Base-by-base conservation (phyloP, 1,140 invertebrate species). In the Trichoplusia ni region DNA sequence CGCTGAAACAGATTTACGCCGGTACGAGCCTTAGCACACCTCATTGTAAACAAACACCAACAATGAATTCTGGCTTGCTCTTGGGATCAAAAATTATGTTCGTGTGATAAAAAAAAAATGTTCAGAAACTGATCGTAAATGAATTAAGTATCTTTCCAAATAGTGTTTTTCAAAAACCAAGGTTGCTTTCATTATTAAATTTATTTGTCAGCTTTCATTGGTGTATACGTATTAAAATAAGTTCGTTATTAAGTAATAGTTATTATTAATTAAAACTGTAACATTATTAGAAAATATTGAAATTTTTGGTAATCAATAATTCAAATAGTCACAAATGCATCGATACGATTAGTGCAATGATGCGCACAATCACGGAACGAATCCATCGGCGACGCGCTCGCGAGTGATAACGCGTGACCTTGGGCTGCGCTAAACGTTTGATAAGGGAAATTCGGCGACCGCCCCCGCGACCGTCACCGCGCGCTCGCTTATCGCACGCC, bases 371-470 rank as follows among this genome's bases (percentile, higher is more conserved):
- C 72, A 71, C 81, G 66, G 76, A 84, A 76, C 75, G 68, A 82
- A 86, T 89, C 76, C 74, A 82, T 82, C 70, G 65, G 77, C 68
- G 75, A 67, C 63, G 77, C 79, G 71, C 73, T 71, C 71, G 71
- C 65, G 62, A 73, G 47, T 82, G 84, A 86, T 86, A 89, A 82
- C 67, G 69, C 64, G 67, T 75, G 83, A 85, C 84, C 84, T 89
- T 87, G 86, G 68, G 72, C 63, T 37, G 77, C 71, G 73, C 75
- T 82, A 76, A 81, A 74, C 79, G 64, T 70, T 71, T 86, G 86
- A 89, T 89, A 89, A 86, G 79, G 65, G 75, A 84, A 87, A 74
- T 89, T 89, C 79, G 84, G 84, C 80, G 70, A 60, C 46, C 60
- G 54, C 37, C 69, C 71, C 69, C 67, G 46, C 69, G 23, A 44